Percentiles rank a stretch among this genome's conserved stretches.
phyloP scores from a whole-genome alignment of 2,888 invertebrate species.

The Cerceris rybyensis region DNA sequence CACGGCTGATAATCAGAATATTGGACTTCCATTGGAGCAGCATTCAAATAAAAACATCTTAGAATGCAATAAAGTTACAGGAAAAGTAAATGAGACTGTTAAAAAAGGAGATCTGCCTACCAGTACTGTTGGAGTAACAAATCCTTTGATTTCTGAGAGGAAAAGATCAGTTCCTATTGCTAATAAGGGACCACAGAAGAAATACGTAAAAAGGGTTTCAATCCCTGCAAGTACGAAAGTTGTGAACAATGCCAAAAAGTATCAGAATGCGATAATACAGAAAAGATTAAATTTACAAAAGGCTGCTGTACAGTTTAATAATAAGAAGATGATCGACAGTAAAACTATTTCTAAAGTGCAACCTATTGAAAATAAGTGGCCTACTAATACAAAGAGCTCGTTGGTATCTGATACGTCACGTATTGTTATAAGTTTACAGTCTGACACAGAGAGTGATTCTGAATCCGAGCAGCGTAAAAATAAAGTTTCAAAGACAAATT shows the following conservation, averaged over 20 bases:
- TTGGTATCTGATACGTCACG: conserved; percentile 62
- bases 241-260: conserved; percentile 76
- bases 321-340: conserved; percentile 53
- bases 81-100: neutral
- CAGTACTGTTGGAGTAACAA: neutral
- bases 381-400: conserved; percentile 59
- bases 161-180: conserved; percentile 51
- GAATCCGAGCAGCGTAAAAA: conserved; percentile 59
- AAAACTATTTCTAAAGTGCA: conserved; percentile 62
- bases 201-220: conserved; percentile 65
- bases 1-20: neutral
- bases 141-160: conserved; percentile 20
- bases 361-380: conserved; percentile 54
- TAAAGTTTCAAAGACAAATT: conserved; percentile 4
- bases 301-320: conserved; percentile 49
- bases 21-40: neutral
- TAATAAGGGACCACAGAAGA: conserved; percentile 62
- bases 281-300: conserved; percentile 72
- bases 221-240: conserved; percentile 72
- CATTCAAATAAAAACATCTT: neutral
- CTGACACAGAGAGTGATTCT: conserved; percentile 77
- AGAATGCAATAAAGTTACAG: conserved; percentile 29
- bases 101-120: neutral
- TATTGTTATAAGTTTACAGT: conserved; percentile 75
- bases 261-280: conserved; percentile 71